Conservation (phyloP, 2,113 vertebrate species). For the Atrichornis clamosus region DNA sequence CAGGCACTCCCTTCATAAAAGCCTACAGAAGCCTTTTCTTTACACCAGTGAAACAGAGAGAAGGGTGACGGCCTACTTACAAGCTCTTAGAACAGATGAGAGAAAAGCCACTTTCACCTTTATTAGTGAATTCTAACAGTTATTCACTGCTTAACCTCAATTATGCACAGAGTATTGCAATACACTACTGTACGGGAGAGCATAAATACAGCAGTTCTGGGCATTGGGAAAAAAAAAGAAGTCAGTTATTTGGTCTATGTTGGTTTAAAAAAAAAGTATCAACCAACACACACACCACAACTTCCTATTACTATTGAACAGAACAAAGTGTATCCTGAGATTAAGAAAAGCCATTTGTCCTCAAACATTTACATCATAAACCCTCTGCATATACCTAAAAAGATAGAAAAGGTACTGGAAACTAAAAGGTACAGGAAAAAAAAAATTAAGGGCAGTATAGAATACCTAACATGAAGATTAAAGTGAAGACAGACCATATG, state of each 20-base stretch:
- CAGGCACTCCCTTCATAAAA: slow-evolving; percentile 2
- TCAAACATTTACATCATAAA: neutral
- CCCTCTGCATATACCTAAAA: neutral
- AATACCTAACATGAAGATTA: neutral
- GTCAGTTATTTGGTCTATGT: neutral
- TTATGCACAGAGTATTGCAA: neutral
- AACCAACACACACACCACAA: neutral
- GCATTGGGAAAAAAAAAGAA: neutral
- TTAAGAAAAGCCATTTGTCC: neutral
- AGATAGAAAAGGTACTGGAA: neutral
- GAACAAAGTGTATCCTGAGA: neutral
- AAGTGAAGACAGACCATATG: neutral
- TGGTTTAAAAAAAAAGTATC: neutral
- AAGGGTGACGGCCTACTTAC: neutral
- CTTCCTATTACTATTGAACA: neutral
- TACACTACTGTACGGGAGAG: neutral
- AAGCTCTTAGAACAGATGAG: neutral
- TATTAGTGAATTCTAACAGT: neutral
- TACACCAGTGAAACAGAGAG: neutral
- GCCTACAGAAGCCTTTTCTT: neutral
- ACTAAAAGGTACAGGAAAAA: neutral
- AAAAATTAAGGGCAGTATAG: neutral
- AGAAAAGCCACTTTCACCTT: neutral
- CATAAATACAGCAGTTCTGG: neutral
- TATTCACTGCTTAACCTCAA: neutral